These are phyloP conservation scores for Ptychochromis oligacanthus DNA, from an alignment of 2,113 vertebrate genomes.

Conservation along the genomic window DNA sequence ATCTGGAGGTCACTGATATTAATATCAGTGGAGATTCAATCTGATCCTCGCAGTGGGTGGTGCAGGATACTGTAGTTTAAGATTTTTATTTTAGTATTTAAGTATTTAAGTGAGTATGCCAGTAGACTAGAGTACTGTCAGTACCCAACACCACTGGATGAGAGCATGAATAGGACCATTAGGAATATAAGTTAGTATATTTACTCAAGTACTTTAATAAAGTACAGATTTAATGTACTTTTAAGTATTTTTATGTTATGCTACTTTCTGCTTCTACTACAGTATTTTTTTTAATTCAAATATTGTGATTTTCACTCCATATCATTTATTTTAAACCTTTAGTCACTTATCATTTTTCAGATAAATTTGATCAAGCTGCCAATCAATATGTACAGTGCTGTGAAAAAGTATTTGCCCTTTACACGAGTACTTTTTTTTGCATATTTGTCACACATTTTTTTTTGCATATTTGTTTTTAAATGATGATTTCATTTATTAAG, in stretches of 20 bases:
- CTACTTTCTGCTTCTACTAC: neutral
- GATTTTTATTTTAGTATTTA: neutral
- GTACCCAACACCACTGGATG: neutral
- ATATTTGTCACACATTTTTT: too few relatives aligned
- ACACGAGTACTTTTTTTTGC: too few relatives aligned
- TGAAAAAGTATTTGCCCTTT: too few relatives aligned
- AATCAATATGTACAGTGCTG: too few relatives aligned
- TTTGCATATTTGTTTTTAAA: too few relatives aligned
- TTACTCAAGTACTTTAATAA: neutral
- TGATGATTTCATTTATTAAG: too few relatives aligned
- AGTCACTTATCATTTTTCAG: neutral
- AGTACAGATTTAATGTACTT: too few relatives aligned
- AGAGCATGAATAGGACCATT: too few relatives aligned
- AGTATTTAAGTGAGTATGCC: neutral
- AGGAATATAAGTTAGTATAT: neutral
- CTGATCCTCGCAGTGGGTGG: neutral
- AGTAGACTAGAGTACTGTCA: neutral
- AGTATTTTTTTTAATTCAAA: neutral
- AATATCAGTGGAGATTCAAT: neutral
- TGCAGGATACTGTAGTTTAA: neutral
- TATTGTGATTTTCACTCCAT: neutral
- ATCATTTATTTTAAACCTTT: neutral
- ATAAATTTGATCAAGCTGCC: too few relatives aligned
- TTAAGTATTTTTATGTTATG: neutral
- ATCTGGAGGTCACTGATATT: neutral